Conservation (phyloP, 2,888 invertebrate species). For the Ochlodes sylvanus region DNA sequence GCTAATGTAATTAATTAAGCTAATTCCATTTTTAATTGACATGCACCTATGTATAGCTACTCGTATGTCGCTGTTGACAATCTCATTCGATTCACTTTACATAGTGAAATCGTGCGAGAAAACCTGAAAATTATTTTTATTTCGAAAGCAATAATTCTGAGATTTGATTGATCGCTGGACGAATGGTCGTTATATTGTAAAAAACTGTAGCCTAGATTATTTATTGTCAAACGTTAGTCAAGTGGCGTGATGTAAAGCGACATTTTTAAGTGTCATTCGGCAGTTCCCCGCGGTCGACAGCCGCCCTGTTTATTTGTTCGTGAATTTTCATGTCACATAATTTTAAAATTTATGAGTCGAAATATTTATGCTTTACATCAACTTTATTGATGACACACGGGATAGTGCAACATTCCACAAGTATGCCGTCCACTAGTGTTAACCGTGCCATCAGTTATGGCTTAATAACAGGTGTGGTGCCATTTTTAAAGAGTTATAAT, state of each 20-base stretch:
- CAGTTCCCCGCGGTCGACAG: slow-evolving; percentile 42
- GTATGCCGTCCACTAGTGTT: neutral
- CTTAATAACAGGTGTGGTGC: too few relatives aligned
- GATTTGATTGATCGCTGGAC: slow-evolving; percentile 2
- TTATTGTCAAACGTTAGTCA: slow-evolving; percentile 48
- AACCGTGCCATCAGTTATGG: too few relatives aligned
- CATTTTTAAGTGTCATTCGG: slow-evolving; percentile 45
- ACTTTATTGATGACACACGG: slow-evolving; percentile 18
- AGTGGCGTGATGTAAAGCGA: slow-evolving; percentile 45
- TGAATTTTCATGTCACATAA: slow-evolving; percentile 44
- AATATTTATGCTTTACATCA: slow-evolving; percentile 27
- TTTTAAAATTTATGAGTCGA: slow-evolving; percentile 33
- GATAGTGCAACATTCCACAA: slow-evolving; percentile 4
- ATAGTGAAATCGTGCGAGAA: too few relatives aligned
- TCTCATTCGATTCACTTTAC: neutral
- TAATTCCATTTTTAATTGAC: slow-evolving; percentile 34
- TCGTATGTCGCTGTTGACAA: neutral
- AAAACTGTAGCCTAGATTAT: slow-evolving; percentile 34
- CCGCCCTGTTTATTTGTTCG: slow-evolving; percentile 48
- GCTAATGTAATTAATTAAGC: slow-evolving; percentile 43
- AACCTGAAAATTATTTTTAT: neutral
- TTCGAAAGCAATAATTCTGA: slow-evolving; percentile 3
- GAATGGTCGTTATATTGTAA: slow-evolving; percentile 11
- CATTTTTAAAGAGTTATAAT: too few relatives aligned
- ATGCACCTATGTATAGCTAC: neutral